A percentile compares a stretch with the other conserved stretches of the same genome.
Conservation (phyloP, 2,113 vertebrate species). For the Hiodon alosoides region DNA sequence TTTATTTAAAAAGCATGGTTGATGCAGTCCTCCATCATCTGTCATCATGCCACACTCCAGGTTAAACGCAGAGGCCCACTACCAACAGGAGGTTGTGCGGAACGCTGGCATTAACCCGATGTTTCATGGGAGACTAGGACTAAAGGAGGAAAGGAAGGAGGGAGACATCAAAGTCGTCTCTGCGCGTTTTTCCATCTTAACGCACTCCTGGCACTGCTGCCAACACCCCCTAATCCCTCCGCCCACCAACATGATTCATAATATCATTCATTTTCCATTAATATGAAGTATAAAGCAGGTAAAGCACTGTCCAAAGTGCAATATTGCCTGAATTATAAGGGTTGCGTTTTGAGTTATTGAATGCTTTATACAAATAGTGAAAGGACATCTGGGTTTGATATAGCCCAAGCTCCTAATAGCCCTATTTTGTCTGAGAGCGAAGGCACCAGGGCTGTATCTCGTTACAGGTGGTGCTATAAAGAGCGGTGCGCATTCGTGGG, state of each 20-base stretch:
- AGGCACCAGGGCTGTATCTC: constrained; percentile 15
- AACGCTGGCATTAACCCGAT: background rate
- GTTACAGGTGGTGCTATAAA: constrained; percentile 20
- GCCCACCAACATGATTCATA: constrained; percentile 36
- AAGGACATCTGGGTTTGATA: constrained; percentile 47
- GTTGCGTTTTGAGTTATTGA: constrained; percentile 43
- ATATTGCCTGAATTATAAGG: constrained; percentile 40
- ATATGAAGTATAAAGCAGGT: constrained; percentile 41
- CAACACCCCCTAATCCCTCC: constrained; percentile 12
- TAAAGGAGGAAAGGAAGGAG: constrained; percentile 6
- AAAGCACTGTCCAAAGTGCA: constrained; percentile 42
- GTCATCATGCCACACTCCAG: no score
- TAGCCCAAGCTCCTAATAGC: constrained; percentile 40
- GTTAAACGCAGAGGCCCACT: background rate
- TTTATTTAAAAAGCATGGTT: no score
- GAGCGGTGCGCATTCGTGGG: constrained; percentile 1
- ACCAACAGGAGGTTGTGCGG: background rate
- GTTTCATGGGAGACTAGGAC: background rate
- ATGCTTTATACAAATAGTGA: constrained; percentile 41
- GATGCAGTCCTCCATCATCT: no score
- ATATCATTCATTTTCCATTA: constrained; percentile 48
- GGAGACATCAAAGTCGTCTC: constrained; percentile 4
- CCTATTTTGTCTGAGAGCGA: constrained; percentile 34
- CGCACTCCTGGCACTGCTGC: constrained; percentile 21
- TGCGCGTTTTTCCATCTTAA: background rate